phyloP scores from a whole-genome alignment of 64 coral and sea anemone species.

The Astreopora myriophthalma region DNA sequence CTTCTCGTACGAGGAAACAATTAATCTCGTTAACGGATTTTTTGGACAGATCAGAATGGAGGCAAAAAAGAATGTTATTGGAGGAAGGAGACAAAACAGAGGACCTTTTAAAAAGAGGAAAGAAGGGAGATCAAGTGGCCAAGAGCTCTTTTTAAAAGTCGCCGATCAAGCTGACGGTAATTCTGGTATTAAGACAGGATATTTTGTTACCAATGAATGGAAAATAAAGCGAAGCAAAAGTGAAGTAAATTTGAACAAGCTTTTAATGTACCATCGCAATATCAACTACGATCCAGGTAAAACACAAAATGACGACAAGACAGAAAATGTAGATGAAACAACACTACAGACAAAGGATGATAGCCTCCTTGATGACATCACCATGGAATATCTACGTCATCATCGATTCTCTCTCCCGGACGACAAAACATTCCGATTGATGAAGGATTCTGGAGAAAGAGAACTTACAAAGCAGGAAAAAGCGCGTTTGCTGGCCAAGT shows the following conservation, averaged over 20 bases:
- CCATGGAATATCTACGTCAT: background rate
- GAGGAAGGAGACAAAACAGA: background rate
- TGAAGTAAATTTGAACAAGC: background rate
- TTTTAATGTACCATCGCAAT: background rate
- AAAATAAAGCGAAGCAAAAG: background rate
- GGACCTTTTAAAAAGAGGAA: background rate
- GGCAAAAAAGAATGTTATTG: constrained; percentile 14
- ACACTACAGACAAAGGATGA: background rate
- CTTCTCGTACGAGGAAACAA: constrained; percentile 88
- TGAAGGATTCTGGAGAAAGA: background rate
- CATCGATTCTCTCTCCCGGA: constrained; percentile 36
- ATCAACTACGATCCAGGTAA: background rate
- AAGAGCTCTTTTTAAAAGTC: background rate
- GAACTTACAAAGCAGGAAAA: constrained; percentile 69
- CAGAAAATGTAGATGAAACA: background rate
- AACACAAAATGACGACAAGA: background rate
- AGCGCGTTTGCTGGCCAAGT: constrained; percentile 70
- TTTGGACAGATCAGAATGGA: constrained; percentile 80
- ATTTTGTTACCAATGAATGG: background rate
- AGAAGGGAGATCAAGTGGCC: background rate
- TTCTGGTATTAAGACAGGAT: background rate
- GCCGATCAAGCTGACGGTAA: background rate
- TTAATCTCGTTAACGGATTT: constrained; percentile 80
- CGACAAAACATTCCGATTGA: background rate
- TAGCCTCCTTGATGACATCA: background rate